phyloP scores from a whole-genome alignment of 64 coral and sea anemone species.

The Hydrozoanthus tunicans region DNA sequence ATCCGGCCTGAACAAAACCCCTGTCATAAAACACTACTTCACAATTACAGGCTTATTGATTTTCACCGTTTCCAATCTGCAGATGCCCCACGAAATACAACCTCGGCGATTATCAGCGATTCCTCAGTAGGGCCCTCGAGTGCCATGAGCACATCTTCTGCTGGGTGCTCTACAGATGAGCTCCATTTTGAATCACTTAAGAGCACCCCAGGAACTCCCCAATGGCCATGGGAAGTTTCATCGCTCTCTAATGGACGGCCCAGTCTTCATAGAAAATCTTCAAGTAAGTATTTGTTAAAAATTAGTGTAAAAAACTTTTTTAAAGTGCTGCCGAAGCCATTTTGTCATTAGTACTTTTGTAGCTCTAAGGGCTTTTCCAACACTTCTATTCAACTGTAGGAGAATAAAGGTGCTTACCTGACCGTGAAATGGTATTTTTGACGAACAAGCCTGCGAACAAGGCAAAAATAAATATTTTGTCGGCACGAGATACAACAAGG shows the following conservation, averaged over 20 bases:
- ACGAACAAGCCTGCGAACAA: no score
- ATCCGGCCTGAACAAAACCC: no score
- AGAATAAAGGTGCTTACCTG: not conserved
- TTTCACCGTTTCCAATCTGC: not conserved
- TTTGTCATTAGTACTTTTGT: no score
- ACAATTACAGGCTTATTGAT: not conserved
- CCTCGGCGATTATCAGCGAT: not conserved
- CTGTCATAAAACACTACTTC: no score
- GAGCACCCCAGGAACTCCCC: conserved; percentile 48
- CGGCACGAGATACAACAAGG: no score
- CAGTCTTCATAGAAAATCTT: conserved; percentile 26
- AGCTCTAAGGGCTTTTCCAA: no score
- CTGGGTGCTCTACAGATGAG: conserved; percentile 62
- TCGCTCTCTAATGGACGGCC: conserved; percentile 16
- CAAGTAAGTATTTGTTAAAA: not conserved
- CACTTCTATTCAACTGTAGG: not conserved
- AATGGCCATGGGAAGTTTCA: conserved; percentile 62
- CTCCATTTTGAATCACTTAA: conserved; percentile 71
- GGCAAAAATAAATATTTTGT: no score
- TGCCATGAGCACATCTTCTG: conserved; percentile 41
- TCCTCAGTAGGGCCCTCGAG: conserved; percentile 18
- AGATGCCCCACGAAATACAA: not conserved
- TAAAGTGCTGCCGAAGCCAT: not conserved
- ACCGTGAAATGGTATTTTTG: no score
- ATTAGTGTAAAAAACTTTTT: no score